Evolutionary conservation across 1,140 invertebrate species (phyloP), one percentile per base, ranked within the genome.

Genomic region (Bathynomus jamesi): DNA sequence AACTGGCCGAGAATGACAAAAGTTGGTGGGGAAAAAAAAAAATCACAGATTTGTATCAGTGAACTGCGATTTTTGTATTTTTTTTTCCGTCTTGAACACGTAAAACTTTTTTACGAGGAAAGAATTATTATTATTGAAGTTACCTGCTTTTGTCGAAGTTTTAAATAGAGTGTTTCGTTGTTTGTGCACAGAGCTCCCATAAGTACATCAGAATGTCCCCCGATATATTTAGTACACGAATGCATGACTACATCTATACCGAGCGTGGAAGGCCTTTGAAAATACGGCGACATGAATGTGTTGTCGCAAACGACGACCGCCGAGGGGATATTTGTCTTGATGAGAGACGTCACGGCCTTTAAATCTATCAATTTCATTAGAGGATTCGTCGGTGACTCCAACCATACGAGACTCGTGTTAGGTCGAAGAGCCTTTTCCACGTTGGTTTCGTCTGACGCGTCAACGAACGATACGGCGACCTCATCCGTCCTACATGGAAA

Each of bases 361-460:
- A 99, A 94, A 81, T 99, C 96, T 25, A 90, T 87, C 17, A 99
- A 82, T 85, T 95, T 95, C 77, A 99, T 82, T 0, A 92, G 84
- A 0, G 97, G 97, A 86, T 99, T 99, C n/a, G 96, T 97, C 1
- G 97, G 96, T 0, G 92, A 92, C 83, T 99, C 97, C 64, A 98
- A 83, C 96, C 96, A 99, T 24, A 99, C 74, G 65, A 75, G 73
- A 28, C 21, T 53, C 21, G 40, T 53, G 5, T 53, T 53, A 17
- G 13, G 13, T 53, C 40, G 13, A 5, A 53, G 13, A 17, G 21
- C 2, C 11, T 53, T 53, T 53, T 53, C 21, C 2, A 53, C 13
- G 1, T 5, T 53, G 40, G 2, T 1, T 53, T 11, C 2, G 21
- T 53, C 40, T 3, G 40, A 53, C 2, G 40, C 40, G 5, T 53